phyloP scores from a whole-genome alignment of 2,113 vertebrate species.

The Chauna torquata region DNA sequence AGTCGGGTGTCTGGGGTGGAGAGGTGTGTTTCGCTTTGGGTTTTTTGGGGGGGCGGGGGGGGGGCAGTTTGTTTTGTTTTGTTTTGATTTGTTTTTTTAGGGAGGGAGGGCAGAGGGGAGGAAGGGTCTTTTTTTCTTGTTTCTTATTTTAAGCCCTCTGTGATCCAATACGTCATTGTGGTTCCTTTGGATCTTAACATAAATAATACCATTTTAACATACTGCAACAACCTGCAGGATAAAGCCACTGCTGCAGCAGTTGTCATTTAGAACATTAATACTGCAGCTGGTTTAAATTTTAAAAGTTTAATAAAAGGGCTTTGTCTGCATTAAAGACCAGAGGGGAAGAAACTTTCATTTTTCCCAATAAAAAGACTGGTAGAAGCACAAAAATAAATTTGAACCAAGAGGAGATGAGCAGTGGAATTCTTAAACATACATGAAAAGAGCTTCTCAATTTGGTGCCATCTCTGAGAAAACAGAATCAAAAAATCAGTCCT shows the following conservation, averaged over 20 bases:
- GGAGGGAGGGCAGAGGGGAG: no score
- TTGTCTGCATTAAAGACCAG: not conserved
- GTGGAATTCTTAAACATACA: not conserved
- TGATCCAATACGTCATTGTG: not conserved
- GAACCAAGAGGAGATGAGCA: not conserved
- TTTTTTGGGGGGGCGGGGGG: rapidly evolving
- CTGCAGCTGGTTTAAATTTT: conserved; percentile 43
- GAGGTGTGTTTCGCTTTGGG: not conserved
- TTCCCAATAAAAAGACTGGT: not conserved
- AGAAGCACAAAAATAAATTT: not conserved
- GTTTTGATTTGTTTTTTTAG: not conserved
- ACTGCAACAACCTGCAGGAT: not conserved
- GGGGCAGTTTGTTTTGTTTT: no score
- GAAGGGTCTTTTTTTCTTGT: not conserved
- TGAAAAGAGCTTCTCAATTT: not conserved
- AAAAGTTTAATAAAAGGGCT: conserved; percentile 3
- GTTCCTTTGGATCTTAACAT: not conserved
- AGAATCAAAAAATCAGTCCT: not conserved
- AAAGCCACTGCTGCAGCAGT: not conserved
- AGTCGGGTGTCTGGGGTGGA: not conserved
- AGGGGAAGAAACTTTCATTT: not conserved
- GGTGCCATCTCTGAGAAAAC: not conserved
- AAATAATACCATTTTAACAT: not conserved
- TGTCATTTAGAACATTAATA: conserved; percentile 33
- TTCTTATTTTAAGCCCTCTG: not conserved